Evolutionary conservation across 2,113 vertebrate genomes (phyloP), one percentile per base, ranked within the genome.

Genomic region (Paracyprichromis sp.): DNA sequence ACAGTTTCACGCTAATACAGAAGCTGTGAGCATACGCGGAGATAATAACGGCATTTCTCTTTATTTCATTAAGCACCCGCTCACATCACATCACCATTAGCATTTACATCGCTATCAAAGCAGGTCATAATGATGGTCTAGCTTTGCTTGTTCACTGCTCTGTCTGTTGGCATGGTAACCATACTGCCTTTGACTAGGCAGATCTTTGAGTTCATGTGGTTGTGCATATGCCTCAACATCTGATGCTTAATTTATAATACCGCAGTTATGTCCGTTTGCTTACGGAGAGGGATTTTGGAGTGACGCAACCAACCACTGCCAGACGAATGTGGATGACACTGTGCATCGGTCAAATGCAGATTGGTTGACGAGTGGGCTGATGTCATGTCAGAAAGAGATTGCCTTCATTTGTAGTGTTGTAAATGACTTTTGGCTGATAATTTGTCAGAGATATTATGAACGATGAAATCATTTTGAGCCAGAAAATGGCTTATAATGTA

Each of bases 91-190:
- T 57, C 82, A 82, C 87, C 87, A 83, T 87, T 81, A 89, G 84
- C 85, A 78, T 71, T 88, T 71, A 57, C 19, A 17, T 78, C 56
- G 31, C 85, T 29, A 79, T 90, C 83, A 80, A 83, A 80, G 76
- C 83, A 87, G 86, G 93, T 90, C 84, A 88, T 89, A 85, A 91
- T 80, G 89, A 90, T 83, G 80, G 73, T 83, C 87, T 80, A 26
- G 88, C 86, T 91, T 91, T 87, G 92, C 85, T 90, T 91, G 86
- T 91, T 92, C 87, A 85, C 61, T 45, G 82, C 91, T 82, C 90
- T 19, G 92, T 95, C 94, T 94, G 94, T 95, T 92, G 94, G 89
- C 94, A 95, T 95, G 91, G 91, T 86, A 94, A 95, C 95, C 91
- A 91, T 91, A 91, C 90, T 56, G 89, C 73, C 84, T 92, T 88